Base-by-base conservation (phyloP, 1,140 invertebrate species). In the Drosophila truncata region DNA sequence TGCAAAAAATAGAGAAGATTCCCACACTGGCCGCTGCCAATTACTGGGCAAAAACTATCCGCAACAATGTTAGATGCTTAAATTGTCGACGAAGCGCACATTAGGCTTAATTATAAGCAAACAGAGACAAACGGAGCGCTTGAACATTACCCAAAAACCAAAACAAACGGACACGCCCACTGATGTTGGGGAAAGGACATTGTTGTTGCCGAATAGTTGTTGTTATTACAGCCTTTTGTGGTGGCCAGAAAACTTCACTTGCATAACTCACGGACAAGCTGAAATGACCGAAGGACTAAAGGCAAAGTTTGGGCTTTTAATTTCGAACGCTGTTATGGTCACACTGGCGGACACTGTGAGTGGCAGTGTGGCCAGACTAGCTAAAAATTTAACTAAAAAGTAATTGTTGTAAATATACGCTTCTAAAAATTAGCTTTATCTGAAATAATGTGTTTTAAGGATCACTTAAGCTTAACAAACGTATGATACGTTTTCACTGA, bases 61-160 rank as follows among this genome's bases (percentile, higher is more conserved):
- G 44, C 63, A 82, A 67, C 69, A 82, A 76, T 63, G 75, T 59
- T 60, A 41, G 54, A 73, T 67, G 62, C 75, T 78, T 61, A 69
- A 78, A 78, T 69, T 78, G 57, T 78, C 58, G 57, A 59, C 75
- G 57, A 49, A 78, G 65, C 44, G 54, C 31, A 57, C 76, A 78
- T 78, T 71, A 78, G 75, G 76, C 76, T 78, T 78, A 78, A 78
- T 78, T 78, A 78, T 78, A 78, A 58, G 65, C 76, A 78, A 78
- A 78, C 75, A 78, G 75, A 33, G 69, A 42, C 65, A 63, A 63
- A 46, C 75, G 52, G 13, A 76, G 46, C 46, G 67, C 44, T 66
- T 50, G 52, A 37, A 75, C 41, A 29, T 37, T 66, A 39, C 42
- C 37, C 18, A 54, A 78, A 77, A 69, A 42, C 44, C 73, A 55